Conservation (phyloP, 2,113 vertebrate genomes). For the Charadrius vociferus region DNA sequence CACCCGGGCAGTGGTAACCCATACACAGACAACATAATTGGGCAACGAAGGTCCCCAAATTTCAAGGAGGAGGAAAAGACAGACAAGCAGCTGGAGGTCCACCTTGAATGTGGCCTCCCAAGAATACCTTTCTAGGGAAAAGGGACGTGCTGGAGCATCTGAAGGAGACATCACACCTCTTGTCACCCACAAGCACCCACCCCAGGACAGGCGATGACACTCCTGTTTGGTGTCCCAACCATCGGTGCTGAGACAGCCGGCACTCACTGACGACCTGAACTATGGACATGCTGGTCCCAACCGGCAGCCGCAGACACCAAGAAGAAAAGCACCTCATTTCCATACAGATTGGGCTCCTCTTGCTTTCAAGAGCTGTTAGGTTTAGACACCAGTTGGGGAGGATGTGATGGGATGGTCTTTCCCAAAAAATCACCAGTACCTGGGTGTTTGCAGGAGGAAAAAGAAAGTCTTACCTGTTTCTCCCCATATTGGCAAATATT, state of each 20-base stretch:
- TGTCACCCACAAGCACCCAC: not conserved
- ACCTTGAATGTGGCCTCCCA: rapidly evolving
- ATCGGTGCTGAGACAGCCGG: not conserved
- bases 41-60: not conserved
- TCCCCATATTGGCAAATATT: constrained; percentile 86
- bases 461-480: constrained; percentile 77
- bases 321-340: not conserved
- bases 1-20: not conserved
- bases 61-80: not conserved
- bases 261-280: not conserved
- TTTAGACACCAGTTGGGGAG: not conserved
- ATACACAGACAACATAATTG: not conserved
- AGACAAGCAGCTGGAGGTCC: not conserved
- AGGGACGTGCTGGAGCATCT: not conserved
- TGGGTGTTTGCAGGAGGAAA: not conserved
- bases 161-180: not conserved
- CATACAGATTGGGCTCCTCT: not conserved
- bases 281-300: not conserved
- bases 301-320: rapidly evolving
- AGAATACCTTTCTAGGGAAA: not conserved
- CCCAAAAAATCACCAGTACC: not conserved
- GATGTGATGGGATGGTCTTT: not conserved
- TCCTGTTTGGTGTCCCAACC: not conserved
- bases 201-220: not conserved
- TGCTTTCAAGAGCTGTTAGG: not conserved